Percentiles rank a stretch among this genome's conserved stretches.
Conservation (phyloP, 2,113 vertebrate species). For the Promerops cafer region DNA sequence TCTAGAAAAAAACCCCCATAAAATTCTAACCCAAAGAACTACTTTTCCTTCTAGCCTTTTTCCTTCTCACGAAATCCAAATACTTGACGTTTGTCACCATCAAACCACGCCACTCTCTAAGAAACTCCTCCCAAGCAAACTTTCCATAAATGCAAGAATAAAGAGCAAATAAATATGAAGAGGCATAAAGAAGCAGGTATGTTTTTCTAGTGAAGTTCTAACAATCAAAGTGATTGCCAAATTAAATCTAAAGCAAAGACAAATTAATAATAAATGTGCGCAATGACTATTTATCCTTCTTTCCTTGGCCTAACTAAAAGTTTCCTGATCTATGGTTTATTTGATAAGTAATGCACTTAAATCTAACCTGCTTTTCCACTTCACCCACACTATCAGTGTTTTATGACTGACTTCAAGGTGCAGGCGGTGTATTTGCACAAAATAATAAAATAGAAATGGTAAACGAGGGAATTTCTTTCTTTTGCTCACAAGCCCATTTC, state of each 20-base stretch:
- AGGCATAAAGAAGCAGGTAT: not conserved
- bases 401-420: not conserved
- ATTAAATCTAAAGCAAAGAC: conserved; percentile 19
- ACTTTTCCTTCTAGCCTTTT: not conserved
- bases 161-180: not conserved
- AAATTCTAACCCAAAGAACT: not conserved
- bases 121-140: not conserved
- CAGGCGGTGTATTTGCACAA: not conserved
- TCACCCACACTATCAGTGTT: not conserved
- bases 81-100: not conserved
- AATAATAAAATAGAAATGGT: conserved; percentile 6
- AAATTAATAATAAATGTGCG: not conserved
- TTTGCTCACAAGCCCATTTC: not conserved
- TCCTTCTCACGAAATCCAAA: not conserved
- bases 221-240: not conserved
- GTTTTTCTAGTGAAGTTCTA: not conserved
- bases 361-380: conserved; percentile 20
- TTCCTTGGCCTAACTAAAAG: not conserved
- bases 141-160: not conserved
- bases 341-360: not conserved
- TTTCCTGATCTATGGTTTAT: not conserved
- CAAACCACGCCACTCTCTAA: not conserved
- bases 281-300: not conserved
- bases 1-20: not conserved
- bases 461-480: not conserved